phyloP scores from a whole-genome alignment of 2,888 invertebrate genomes.

The Luperina testacea region DNA sequence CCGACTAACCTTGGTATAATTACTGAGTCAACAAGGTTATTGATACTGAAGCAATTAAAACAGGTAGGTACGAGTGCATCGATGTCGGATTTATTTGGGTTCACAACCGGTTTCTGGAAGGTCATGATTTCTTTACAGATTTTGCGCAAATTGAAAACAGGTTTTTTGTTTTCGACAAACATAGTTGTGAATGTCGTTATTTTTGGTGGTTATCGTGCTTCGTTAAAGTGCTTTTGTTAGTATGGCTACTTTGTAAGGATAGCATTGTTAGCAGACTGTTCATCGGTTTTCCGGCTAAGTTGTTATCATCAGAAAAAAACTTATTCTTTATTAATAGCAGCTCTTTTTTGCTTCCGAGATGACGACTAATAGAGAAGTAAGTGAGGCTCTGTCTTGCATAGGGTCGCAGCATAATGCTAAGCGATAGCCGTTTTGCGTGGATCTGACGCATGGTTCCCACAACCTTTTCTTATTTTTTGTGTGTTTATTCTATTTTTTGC shows the following conservation, averaged over 20 bases:
- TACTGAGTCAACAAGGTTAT: constrained; percentile 64
- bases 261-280: background rate
- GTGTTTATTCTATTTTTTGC: too few species aligned
- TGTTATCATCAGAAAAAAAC: background rate
- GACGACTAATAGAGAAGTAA: too few species aligned
- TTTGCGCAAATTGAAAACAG: constrained; percentile 35
- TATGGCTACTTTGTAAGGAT: background rate
- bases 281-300: background rate
- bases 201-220: background rate
- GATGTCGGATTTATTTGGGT: constrained; percentile 45
- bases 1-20: constrained; percentile 56
- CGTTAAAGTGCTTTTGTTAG: background rate
- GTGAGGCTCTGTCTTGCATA: too few species aligned
- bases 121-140: constrained; percentile 32
- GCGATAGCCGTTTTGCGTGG: too few species aligned
- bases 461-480: too few species aligned
- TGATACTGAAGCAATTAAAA: constrained; percentile 65
- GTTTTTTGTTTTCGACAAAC: constrained; percentile 23
- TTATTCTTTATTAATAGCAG: too few species aligned
- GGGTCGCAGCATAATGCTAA: too few species aligned
- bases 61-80: constrained; percentile 54
- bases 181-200: constrained; percentile 9
- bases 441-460: too few species aligned
- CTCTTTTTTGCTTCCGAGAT: too few species aligned
- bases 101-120: constrained; percentile 47